phyloP scores from a whole-genome alignment of 2,113 vertebrate genomes.

The Nipponia nippon region DNA sequence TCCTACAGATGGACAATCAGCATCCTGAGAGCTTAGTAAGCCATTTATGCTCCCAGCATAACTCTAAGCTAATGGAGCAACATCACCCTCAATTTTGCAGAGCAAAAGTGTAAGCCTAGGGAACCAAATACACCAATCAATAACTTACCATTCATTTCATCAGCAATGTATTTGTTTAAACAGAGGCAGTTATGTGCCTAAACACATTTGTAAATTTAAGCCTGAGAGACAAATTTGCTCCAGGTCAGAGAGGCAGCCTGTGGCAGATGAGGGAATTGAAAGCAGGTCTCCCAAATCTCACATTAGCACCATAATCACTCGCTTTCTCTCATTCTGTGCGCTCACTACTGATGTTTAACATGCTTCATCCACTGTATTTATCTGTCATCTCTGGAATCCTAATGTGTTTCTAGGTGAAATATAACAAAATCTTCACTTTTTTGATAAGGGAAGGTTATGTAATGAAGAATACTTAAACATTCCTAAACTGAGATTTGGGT shows the following conservation, averaged over 20 bases:
- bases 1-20: not conserved
- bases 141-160: not conserved
- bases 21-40: not conserved
- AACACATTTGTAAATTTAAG: not conserved
- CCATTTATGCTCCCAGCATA: not conserved
- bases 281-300: not conserved
- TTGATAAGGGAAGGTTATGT: not conserved
- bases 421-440: conserved; percentile 16
- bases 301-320: not conserved
- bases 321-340: not conserved
- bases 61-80: not conserved
- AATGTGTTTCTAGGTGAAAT: conserved; percentile 34
- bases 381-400: conserved; percentile 46
- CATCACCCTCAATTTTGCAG: not conserved
- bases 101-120: not conserved
- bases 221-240: not conserved
- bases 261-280: not conserved
- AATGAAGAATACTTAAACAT: conserved; percentile 15
- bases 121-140: not conserved
- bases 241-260: not conserved
- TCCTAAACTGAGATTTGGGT: not conserved
- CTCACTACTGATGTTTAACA: not conserved
- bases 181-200: not conserved
- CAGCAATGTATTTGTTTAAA: not conserved
- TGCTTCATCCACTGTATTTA: conserved; percentile 1